A percentile compares a stretch with the other conserved stretches of the same genome.
These are phyloP conservation scores for Urocynchramus pylzowi DNA, from an alignment of 2,113 vertebrate species.

Conservation along the genomic window DNA sequence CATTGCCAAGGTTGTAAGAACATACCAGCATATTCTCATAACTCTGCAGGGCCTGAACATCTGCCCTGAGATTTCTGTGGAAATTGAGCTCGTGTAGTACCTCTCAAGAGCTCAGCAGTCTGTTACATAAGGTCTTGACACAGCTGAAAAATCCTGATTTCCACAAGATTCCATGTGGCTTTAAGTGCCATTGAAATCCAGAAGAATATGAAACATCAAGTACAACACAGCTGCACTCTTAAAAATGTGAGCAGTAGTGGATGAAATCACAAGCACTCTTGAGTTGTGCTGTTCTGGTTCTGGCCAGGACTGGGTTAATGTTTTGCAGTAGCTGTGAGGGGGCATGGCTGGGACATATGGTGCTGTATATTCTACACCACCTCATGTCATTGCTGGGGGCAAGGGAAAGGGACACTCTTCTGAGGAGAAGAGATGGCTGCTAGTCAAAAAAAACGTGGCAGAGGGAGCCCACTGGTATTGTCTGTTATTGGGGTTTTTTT, in stretches of 20 bases:
- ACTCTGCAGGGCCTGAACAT: neutral
- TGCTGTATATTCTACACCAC: no score
- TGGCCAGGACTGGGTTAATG: neutral
- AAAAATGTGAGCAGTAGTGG: neutral
- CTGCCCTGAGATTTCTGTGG: neutral
- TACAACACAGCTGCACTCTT: neutral
- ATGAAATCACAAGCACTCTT: neutral
- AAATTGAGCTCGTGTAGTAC: neutral
- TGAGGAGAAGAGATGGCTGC: neutral
- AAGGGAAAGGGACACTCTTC: neutral
- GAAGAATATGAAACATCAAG: neutral
- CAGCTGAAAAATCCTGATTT: neutral
- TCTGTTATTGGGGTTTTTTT: accelerated
- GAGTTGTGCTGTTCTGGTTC: neutral
- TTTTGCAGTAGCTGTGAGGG: neutral
- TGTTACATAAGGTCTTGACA: neutral
- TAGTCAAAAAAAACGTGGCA: accelerated
- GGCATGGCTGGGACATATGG: no score
- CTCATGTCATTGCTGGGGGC: accelerated
- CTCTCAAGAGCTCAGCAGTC: neutral
- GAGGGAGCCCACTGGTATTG: neutral
- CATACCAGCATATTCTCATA: neutral
- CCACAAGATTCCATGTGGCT: neutral
- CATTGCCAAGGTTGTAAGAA: neutral
- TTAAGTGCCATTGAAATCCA: neutral